Evolutionary conservation across 2,888 invertebrate species (phyloP).

Genomic region (Diaperis boleti): DNA sequence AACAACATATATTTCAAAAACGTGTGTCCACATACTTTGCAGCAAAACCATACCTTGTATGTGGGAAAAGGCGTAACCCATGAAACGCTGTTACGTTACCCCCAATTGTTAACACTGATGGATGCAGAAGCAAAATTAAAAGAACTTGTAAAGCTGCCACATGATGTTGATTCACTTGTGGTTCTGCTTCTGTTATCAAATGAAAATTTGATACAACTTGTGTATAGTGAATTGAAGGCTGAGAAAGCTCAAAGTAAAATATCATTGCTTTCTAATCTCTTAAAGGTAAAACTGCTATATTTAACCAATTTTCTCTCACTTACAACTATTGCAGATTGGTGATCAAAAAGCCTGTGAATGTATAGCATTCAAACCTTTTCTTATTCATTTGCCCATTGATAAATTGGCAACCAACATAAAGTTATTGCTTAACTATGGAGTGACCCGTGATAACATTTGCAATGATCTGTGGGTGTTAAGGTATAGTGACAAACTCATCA

Average conservation of each 20-base stretch:
- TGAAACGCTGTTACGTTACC: constrained; percentile 52
- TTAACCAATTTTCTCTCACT: neutral
- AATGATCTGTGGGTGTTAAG: constrained; percentile 66
- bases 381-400: constrained; percentile 41
- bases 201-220: constrained; percentile 44
- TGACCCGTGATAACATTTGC: constrained; percentile 59
- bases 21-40: constrained; percentile 44
- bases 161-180: constrained; percentile 53
- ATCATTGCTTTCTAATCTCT: constrained; percentile 48
- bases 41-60: constrained; percentile 53
- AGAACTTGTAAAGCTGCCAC: constrained; percentile 50
- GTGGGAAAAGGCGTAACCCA: constrained; percentile 48
- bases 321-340: constrained; percentile 52
- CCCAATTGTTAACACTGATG: constrained; percentile 54
- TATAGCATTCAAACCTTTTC: constrained; percentile 44
- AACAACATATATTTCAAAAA: constrained; percentile 48
- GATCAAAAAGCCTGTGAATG: constrained; percentile 49
- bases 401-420: constrained; percentile 37
- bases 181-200: constrained; percentile 52
- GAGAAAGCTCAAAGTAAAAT: constrained; percentile 45
- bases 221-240: constrained; percentile 42
- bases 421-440: constrained; percentile 59
- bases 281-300: constrained; percentile 49
- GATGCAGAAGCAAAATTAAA: constrained; percentile 52
- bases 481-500: constrained; percentile 59